Evolutionary conservation across 2,888 invertebrate genomes (phyloP).

Genomic region (Xestoiulus laeticollis): DNA sequence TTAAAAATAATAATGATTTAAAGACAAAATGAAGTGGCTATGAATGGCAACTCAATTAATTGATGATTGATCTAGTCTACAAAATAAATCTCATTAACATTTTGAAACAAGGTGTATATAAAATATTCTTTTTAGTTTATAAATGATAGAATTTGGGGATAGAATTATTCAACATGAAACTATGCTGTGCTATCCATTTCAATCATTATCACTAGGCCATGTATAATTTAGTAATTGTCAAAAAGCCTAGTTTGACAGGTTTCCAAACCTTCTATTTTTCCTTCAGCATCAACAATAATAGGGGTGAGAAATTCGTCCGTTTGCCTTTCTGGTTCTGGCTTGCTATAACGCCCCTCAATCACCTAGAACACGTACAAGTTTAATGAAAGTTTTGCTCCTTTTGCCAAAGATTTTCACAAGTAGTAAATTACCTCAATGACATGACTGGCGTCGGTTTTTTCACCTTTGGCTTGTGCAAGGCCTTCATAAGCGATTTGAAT

Average conservation of each 20-base stretch:
- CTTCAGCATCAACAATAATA: constrained; percentile 62
- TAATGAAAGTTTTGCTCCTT: background rate
- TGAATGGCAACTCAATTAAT: too few relatives aligned
- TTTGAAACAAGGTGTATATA: too few relatives aligned
- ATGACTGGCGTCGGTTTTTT: constrained; percentile 60
- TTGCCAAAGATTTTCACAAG: background rate
- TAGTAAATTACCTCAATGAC: constrained; percentile 57
- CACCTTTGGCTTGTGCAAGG: constrained; percentile 63
- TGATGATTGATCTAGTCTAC: too few relatives aligned
- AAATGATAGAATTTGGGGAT: too few relatives aligned
- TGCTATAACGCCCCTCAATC: constrained; percentile 59
- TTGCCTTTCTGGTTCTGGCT: constrained; percentile 59
- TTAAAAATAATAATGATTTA: too few relatives aligned
- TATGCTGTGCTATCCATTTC: too few relatives aligned
- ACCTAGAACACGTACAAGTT: constrained; percentile 49
- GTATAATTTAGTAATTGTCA: too few relatives aligned
- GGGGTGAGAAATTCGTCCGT: constrained; percentile 67
- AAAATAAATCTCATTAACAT: background rate
- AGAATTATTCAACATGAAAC: too few relatives aligned
- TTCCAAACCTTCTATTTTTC: constrained; percentile 60
- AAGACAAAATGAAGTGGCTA: too few relatives aligned
- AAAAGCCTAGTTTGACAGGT: background rate
- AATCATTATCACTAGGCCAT: too few relatives aligned
- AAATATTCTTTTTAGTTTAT: too few relatives aligned
- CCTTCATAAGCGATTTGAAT: constrained; percentile 65